These are phyloP conservation scores for Idris sp. DNA, from an alignment of 1,140 invertebrate genomes.

Conservation along the genomic window DNA sequence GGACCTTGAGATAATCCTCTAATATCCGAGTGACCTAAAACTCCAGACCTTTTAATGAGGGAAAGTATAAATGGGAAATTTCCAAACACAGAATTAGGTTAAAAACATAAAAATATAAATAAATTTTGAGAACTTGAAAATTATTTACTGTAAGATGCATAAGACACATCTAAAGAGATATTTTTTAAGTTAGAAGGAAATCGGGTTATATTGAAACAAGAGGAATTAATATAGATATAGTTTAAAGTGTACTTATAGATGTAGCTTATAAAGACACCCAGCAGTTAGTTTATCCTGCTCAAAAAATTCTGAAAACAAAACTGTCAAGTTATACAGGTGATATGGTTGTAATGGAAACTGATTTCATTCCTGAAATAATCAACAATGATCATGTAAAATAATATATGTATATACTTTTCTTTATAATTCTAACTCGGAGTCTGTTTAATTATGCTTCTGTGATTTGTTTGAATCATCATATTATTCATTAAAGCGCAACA, in stretches of 20 bases:
- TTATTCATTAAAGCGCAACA: conserved; percentile 9
- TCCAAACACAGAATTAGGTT: too few species aligned
- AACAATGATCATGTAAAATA: conserved; percentile 1
- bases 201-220: conserved; percentile 38
- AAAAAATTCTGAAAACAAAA: conserved; percentile 34
- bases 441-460: conserved; percentile 49
- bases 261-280: conserved; percentile 13
- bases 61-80: conserved; percentile 10
- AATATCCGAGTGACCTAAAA: conserved; percentile 40
- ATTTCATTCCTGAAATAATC: conserved; percentile 14
- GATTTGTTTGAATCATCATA: conserved; percentile 25
- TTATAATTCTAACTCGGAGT: conserved; percentile 10
- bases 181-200: conserved; percentile 11
- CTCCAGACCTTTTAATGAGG: conserved; percentile 48
- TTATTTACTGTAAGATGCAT: too few species aligned
- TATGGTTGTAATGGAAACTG: background rate
- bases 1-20: conserved; percentile 33
- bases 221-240: conserved; percentile 52
- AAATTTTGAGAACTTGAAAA: too few species aligned
- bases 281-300: conserved; percentile 8
- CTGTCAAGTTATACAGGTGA: background rate
- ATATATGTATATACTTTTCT: too few species aligned
- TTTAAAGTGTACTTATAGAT: conserved; percentile 38
- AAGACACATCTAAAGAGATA: too few species aligned
- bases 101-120: too few species aligned